Evolutionary conservation across 2,113 vertebrate genomes (phyloP).

Genomic region (Grallaria varia): DNA sequence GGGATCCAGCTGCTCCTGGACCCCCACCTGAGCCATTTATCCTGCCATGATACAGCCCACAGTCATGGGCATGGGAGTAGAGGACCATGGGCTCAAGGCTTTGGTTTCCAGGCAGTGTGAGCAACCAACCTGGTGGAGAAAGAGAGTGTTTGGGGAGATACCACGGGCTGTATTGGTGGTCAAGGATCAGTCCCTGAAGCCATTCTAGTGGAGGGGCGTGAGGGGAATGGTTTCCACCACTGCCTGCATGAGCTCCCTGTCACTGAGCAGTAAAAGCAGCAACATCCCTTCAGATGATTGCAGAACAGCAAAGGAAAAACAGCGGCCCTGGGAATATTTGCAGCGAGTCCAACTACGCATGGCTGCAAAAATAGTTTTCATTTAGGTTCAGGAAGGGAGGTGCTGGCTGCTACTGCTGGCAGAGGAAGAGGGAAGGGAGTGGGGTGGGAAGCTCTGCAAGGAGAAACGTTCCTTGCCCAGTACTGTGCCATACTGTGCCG

Average conservation of each 20-base stretch:
- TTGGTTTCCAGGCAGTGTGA: neutral
- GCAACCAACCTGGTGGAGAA: neutral
- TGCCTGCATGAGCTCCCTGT: neutral
- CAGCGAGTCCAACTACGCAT: neutral
- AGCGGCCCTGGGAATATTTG: neutral
- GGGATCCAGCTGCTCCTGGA: neutral
- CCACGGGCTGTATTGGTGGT: neutral
- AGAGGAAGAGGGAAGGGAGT: conserved; percentile 19
- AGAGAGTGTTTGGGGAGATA: neutral
- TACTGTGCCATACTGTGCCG: rapidly evolving
- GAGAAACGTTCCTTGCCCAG: neutral
- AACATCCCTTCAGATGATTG: neutral
- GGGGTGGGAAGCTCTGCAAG: neutral
- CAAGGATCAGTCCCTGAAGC: neutral
- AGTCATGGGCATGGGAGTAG: neutral
- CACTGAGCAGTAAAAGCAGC: neutral
- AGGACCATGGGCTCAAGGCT: neutral
- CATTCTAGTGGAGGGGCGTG: rapidly evolving
- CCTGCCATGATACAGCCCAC: rapidly evolving
- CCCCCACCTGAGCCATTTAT: neutral
- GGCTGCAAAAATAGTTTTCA: conserved; percentile 45
- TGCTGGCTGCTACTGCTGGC: conserved; percentile 13
- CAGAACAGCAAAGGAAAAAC: neutral
- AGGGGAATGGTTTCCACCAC: neutral
- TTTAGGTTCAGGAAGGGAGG: conserved; percentile 61